These are phyloP conservation scores for Perizoma affinitatum DNA, from an alignment of 2,888 invertebrate species.

Conservation along the genomic window DNA sequence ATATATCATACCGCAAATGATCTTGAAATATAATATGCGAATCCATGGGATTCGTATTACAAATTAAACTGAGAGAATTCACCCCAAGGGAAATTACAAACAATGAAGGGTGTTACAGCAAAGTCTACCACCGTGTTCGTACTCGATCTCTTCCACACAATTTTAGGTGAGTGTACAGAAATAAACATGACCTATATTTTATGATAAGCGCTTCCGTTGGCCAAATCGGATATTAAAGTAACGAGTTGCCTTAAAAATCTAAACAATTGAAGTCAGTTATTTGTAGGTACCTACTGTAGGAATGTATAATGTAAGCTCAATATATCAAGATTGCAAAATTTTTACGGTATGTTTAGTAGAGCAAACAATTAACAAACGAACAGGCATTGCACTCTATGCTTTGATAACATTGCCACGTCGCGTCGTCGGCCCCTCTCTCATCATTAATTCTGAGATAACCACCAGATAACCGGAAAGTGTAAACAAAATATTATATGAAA, in stretches of 20 bases:
- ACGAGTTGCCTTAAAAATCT: no score
- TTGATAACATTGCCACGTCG: conserved; percentile 50
- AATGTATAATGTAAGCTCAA: no score
- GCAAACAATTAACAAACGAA: conserved; percentile 35
- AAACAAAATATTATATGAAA: conserved; percentile 30
- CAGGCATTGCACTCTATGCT: conserved; percentile 49
- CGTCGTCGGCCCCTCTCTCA: conserved; percentile 32
- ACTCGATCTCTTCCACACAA: conserved; percentile 13
- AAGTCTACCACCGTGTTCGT: conserved; percentile 4
- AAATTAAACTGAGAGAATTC: conserved; percentile 24
- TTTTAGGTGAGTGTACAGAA: conserved; percentile 21
- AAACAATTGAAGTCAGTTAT: no score
- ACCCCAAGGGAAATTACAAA: conserved; percentile 28
- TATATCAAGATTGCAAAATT: no score
- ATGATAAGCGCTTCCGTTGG: conserved; percentile 28
- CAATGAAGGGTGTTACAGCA: conserved; percentile 27
- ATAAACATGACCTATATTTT: conserved; percentile 28
- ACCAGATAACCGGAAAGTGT: conserved; percentile 29
- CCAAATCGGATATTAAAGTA: neutral
- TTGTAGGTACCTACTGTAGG: no score
- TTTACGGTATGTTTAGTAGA: conserved; percentile 1
- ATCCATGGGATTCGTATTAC: conserved; percentile 22
- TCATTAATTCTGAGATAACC: conserved; percentile 29
- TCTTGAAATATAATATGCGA: conserved; percentile 16
- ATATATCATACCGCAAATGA: neutral